Percentiles rank a stretch among this genome's conserved stretches.
phyloP scores from a whole-genome alignment of 2,797 vertebrate genomes.

The Ceryle rudis region DNA sequence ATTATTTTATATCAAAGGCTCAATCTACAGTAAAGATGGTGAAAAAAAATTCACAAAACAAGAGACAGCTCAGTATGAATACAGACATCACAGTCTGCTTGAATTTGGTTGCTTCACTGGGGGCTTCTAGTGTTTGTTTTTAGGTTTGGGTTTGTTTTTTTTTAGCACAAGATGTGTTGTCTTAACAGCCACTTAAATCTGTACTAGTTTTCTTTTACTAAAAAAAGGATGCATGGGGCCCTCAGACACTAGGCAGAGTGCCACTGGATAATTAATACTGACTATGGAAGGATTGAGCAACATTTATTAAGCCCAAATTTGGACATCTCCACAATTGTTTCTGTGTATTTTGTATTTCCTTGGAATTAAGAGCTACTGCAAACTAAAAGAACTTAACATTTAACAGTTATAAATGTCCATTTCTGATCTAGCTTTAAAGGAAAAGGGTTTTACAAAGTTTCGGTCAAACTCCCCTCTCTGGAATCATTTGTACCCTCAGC shows the following conservation, averaged over 20 bases:
- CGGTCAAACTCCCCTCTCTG: neutral
- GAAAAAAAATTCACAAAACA: neutral
- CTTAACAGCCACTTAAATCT: neutral
- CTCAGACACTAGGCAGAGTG: neutral
- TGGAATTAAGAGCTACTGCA: neutral
- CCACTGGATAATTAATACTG: neutral
- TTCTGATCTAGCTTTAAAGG: neutral
- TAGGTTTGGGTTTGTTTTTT: neutral
- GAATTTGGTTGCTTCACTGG: neutral
- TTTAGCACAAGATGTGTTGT: neutral
- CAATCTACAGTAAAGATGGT: neutral
- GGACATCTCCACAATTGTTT: neutral
- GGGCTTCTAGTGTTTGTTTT: neutral
- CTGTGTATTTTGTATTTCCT: neutral
- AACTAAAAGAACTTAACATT: neutral
- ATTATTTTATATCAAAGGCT: neutral
- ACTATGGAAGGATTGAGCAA: neutral
- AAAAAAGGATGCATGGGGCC: neutral
- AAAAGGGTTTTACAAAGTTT: neutral
- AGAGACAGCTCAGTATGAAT: neutral
- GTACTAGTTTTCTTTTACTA: neutral
- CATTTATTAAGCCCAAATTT: neutral
- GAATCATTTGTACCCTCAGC: neutral
- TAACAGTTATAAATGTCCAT: neutral
- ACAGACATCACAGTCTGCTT: neutral